Evolutionary conservation across 1,140 invertebrate genomes (phyloP).

Genomic region (Dryas iulia): DNA sequence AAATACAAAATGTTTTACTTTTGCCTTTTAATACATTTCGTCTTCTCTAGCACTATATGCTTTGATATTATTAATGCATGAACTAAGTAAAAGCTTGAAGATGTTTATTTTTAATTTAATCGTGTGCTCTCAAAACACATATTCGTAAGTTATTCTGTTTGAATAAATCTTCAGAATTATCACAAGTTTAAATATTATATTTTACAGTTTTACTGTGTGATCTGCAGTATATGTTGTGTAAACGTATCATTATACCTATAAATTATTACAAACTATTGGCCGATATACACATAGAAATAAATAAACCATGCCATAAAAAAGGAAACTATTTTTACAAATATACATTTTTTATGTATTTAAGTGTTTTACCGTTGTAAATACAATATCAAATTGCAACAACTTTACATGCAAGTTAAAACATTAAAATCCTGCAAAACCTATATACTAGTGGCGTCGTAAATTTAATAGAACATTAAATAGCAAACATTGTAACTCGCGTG

Average conservation of each 20-base stretch:
- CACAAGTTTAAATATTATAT: no score
- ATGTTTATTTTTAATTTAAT: background rate
- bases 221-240: no score
- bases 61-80: background rate
- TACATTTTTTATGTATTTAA: no score
- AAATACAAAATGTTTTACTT: background rate
- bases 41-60: background rate
- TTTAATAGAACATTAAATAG: constrained; percentile 27
- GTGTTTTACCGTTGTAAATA: background rate
- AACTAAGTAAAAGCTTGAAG: background rate
- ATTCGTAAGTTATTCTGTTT: no score
- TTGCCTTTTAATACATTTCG: background rate
- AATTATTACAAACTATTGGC: no score
- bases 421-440: background rate
- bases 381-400: background rate
- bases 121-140: no score
- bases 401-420: background rate
- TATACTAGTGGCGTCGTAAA: constrained; percentile 18
- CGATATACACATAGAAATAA: no score
- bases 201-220: no score
- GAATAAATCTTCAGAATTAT: no score
- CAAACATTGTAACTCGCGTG: constrained; percentile 30
- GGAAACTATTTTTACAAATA: no score
- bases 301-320: no score
- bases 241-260: no score